These are phyloP conservation scores for Chrysocyon brachyurus DNA, from an alignment of 2,797 vertebrate species.

Conservation along the genomic window DNA sequence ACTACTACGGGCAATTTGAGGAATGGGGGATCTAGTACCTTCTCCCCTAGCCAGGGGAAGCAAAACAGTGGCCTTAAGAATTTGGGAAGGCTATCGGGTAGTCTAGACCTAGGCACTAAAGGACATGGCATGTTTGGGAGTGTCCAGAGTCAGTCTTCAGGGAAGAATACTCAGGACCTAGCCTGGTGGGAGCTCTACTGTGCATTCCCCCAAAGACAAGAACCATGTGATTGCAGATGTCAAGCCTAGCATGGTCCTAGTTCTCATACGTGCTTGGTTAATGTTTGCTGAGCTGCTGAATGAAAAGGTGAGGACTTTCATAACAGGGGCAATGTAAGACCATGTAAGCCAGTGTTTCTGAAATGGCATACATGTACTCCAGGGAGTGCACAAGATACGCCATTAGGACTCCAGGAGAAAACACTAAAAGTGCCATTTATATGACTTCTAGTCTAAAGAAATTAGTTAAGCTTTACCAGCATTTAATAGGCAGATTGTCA, in stretches of 20 bases:
- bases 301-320: not conserved
- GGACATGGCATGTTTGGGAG: not conserved
- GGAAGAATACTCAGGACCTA: not conserved
- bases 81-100: not conserved
- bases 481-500: not conserved
- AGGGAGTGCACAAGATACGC: not conserved
- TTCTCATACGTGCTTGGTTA: not conserved
- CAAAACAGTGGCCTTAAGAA: not conserved
- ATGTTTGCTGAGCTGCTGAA: not conserved
- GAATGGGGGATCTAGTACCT: not conserved
- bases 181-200: not conserved
- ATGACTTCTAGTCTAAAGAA: constrained; percentile 30
- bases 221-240: not conserved
- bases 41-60: not conserved
- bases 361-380: not conserved
- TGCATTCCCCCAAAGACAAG: not conserved
- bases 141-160: not conserved
- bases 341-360: not conserved
- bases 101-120: not conserved
- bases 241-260: accelerated
- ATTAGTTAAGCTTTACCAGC: not conserved
- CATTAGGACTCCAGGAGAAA: not conserved
- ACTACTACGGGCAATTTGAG: not conserved
- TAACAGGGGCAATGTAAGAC: not conserved
- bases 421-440: not conserved